Percentiles rank a stretch among this genome's conserved stretches.
Conservation (phyloP, 2,888 invertebrate genomes). For the Melieria omissa region DNA sequence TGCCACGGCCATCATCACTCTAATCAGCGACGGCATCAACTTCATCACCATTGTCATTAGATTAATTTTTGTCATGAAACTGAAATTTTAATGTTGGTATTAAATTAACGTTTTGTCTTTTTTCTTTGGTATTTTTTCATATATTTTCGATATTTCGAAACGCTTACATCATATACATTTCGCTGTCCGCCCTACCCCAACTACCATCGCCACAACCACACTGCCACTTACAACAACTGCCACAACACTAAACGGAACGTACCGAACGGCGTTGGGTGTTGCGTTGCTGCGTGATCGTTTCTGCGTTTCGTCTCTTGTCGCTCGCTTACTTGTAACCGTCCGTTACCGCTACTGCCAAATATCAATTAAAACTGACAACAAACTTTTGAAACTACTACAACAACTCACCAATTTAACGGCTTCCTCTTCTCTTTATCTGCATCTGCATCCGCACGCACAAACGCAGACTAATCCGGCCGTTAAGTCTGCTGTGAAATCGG, state of each 20-base stretch:
- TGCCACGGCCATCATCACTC: neutral
- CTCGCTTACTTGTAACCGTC: constrained; percentile 6
- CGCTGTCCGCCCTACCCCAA: neutral
- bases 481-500: constrained; percentile 92
- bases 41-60: constrained; percentile 9
- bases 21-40: neutral
- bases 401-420: constrained; percentile 16
- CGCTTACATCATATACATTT: constrained; percentile 9
- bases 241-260: neutral
- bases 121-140: constrained; percentile 21
- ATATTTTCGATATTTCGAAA: constrained; percentile 14
- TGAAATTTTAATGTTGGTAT: constrained; percentile 2
- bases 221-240: constrained; percentile 3
- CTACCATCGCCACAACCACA: neutral
- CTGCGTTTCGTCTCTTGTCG: constrained; percentile 21
- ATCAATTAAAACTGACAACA: constrained; percentile 9
- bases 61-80: neutral
- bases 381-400: constrained; percentile 5
- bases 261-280: constrained; percentile 17
- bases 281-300: constrained; percentile 14
- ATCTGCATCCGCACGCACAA: constrained; percentile 37
- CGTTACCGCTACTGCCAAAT: neutral
- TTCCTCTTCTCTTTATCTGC: constrained; percentile 17
- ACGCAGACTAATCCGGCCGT: constrained; percentile 92
- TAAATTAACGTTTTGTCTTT: constrained; percentile 17